Evolutionary conservation across 1,140 invertebrate species (phyloP).

Genomic region (Melipona quadrifasciata): DNA sequence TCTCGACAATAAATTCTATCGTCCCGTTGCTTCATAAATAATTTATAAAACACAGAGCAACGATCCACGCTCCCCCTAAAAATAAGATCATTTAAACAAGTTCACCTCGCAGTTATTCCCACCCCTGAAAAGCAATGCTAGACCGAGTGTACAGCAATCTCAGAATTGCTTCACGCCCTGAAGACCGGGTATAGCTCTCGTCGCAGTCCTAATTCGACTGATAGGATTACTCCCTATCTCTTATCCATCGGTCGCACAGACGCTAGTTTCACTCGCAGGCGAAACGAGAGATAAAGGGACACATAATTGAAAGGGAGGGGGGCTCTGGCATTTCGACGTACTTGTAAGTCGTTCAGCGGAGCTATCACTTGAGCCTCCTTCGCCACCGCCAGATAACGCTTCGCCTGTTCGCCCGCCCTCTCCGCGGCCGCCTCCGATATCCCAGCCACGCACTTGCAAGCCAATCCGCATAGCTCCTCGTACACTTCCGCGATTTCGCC

Average conservation of each 20-base stretch:
- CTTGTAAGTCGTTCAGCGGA: constrained; percentile 75
- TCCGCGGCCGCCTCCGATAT: constrained; percentile 75
- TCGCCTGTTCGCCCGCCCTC: constrained; percentile 71
- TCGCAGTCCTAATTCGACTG: not conserved
- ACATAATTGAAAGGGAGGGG: not conserved
- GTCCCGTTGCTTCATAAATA: too few relatives aligned
- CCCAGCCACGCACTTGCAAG: constrained; percentile 76
- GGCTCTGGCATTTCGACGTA: not conserved
- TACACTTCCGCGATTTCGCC: constrained; percentile 78
- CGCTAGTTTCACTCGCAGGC: not conserved
- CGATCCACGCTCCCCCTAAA: too few relatives aligned
- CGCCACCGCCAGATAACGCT: constrained; percentile 72
- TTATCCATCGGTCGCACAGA: not conserved
- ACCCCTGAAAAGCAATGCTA: not conserved
- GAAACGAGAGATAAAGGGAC: not conserved
- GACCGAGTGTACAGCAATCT: not conserved
- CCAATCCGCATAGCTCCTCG: constrained; percentile 75
- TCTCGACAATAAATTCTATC: too few relatives aligned
- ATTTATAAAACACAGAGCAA: too few relatives aligned
- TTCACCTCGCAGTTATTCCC: not conserved
- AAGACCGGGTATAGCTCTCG: not conserved
- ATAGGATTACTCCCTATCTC: not conserved
- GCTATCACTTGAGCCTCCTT: constrained; percentile 72
- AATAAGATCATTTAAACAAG: not conserved
- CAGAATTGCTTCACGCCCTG: not conserved